A percentile compares a stretch with the other conserved stretches of the same genome.
Conservation (phyloP, 2,888 invertebrate species). For the Bhutanitis thaidina region DNA sequence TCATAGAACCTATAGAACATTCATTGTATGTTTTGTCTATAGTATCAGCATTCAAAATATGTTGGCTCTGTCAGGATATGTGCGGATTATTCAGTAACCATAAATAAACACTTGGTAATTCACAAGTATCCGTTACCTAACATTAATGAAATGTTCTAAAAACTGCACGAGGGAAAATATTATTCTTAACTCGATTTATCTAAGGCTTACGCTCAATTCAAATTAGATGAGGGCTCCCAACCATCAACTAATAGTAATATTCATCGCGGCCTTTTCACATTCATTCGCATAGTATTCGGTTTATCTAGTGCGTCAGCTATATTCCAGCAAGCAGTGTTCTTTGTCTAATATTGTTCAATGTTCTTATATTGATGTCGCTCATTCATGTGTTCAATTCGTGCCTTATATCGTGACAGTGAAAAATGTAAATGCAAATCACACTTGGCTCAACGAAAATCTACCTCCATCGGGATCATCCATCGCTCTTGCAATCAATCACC, state of each 20-base stretch:
- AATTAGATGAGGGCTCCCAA: not conserved
- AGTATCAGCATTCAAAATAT: not conserved
- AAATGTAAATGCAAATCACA: too few relatives aligned
- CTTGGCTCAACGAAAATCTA: not conserved
- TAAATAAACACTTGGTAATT: not conserved
- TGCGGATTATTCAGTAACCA: not conserved
- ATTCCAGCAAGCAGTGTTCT: not conserved
- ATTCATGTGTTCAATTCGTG: too few relatives aligned
- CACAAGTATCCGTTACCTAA: not conserved
- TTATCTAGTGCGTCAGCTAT: not conserved
- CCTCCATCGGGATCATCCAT: not conserved
- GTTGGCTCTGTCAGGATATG: not conserved
- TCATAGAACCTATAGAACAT: not conserved
- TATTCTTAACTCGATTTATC: not conserved
- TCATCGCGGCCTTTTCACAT: not conserved
- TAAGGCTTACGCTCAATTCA: not conserved
- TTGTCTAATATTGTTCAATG: too few relatives aligned
- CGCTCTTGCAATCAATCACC: not conserved
- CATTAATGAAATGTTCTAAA: not conserved
- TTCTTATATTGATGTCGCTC: too few relatives aligned
- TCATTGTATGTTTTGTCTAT: not conserved
- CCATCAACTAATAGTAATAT: not conserved
- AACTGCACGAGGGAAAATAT: not conserved
- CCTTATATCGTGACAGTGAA: too few relatives aligned
- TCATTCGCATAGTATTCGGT: not conserved